phyloP scores from a whole-genome alignment of 2,113 vertebrate species.

The Lota lota region DNA sequence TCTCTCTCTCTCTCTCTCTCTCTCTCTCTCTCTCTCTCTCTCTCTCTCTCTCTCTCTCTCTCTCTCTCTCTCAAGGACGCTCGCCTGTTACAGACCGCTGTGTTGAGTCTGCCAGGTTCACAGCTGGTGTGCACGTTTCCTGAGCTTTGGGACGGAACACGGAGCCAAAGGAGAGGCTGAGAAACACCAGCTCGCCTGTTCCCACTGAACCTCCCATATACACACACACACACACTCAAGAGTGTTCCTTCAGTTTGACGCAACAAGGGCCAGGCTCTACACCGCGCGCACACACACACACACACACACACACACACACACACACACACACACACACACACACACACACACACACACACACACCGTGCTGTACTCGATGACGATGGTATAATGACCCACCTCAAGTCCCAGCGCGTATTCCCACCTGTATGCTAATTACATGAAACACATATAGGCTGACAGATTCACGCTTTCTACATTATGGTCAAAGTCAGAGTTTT shows the following conservation, averaged over 20 bases:
- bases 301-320: constrained; percentile 19
- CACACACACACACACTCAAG: constrained; percentile 8
- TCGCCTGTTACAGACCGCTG: constrained; percentile 45
- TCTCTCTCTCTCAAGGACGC: no score
- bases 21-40: no score
- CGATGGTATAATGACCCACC: no score
- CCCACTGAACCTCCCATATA: constrained; percentile 56
- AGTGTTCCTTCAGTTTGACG: no score
- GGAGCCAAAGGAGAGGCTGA: constrained; percentile 62
- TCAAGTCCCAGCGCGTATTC: no score
- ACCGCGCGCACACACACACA: constrained; percentile 8
- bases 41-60: no score
- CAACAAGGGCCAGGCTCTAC: no score
- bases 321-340: constrained; percentile 20
- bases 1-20: no score
- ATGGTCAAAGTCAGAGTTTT: no score
- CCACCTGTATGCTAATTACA: no score
- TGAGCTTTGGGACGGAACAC: constrained; percentile 67
- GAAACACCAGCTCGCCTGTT: constrained; percentile 64
- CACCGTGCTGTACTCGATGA: not conserved
- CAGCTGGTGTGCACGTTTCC: constrained; percentile 66
- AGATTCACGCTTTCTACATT: no score
- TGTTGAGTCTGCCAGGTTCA: constrained; percentile 70
- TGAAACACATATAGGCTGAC: no score
- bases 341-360: constrained; percentile 19